A percentile compares a stretch with the other conserved stretches of the same genome.
phyloP scores from a whole-genome alignment of 30 jellyfish, hydroid and myxozoan genomes.

The Euphysa ruthae region DNA sequence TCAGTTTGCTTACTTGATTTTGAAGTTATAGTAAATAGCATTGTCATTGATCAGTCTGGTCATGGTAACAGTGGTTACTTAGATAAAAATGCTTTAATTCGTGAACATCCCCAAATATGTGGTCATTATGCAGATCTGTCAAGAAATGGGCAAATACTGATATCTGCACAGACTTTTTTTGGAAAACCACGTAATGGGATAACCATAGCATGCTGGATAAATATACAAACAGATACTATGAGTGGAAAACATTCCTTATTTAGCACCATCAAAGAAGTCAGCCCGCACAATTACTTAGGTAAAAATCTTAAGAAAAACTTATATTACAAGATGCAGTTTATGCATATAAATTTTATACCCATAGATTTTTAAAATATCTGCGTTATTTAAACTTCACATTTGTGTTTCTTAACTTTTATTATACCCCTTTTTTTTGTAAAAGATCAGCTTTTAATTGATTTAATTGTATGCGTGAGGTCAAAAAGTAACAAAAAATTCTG shows the following conservation, averaged over 20 bases:
- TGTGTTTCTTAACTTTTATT: too few species aligned
- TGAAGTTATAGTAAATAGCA: constrained; percentile 64
- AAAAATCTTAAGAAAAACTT: too few species aligned
- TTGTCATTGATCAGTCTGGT: constrained; percentile 83
- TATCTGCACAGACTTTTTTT: constrained; percentile 66
- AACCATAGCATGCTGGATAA: constrained; percentile 94
- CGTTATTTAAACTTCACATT: too few species aligned
- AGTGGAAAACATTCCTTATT: constrained; percentile 67
- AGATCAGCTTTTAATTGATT: too few species aligned
- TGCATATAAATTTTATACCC: too few species aligned
- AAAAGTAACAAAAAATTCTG: too few species aligned
- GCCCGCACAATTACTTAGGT: constrained; percentile 64
- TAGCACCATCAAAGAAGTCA: constrained; percentile 62
- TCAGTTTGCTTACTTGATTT: constrained; percentile 84
- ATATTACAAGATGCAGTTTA: too few species aligned
- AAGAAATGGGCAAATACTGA: constrained; percentile 65
- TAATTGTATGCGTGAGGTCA: too few species aligned
- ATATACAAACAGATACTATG: constrained; percentile 50
- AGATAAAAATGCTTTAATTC: constrained; percentile 42
- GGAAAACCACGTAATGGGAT: constrained; percentile 91
- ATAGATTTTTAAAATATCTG: too few species aligned
- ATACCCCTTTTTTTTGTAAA: too few species aligned
- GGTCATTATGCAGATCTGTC: constrained; percentile 94
- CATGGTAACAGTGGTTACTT: constrained; percentile 75
- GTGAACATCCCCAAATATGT: constrained; percentile 87